Percentiles rank a stretch among this genome's conserved stretches.
Conservation (phyloP, 2,113 vertebrate species). For the Acrocephalus kingi region DNA sequence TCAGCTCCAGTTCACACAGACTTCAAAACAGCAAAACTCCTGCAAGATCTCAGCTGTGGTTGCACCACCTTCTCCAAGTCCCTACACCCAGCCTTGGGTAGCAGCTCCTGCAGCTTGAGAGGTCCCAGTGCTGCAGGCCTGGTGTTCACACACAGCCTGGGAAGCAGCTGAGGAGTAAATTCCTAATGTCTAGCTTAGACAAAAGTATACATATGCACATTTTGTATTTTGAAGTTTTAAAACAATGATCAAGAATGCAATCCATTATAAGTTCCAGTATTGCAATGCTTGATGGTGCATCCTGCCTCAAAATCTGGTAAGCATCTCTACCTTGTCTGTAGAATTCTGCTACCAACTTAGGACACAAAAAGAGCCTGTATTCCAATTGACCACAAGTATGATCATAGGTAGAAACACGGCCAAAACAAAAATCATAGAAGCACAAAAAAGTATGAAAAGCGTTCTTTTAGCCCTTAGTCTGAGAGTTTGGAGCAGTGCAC, state of each 20-base stretch:
- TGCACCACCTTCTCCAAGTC: background rate
- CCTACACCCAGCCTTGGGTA: too few relatives aligned
- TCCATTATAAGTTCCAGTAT: background rate
- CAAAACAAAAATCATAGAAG: background rate
- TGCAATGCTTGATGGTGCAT: background rate
- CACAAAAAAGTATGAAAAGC: background rate
- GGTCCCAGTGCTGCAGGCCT: background rate
- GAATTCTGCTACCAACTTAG: background rate
- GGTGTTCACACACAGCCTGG: background rate
- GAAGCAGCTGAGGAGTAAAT: background rate
- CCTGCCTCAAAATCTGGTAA: background rate
- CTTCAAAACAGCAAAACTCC: background rate
- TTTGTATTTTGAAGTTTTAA: background rate
- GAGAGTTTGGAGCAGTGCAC: background rate
- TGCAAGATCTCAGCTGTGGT: background rate
- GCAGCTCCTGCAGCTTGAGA: background rate
- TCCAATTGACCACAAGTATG: background rate
- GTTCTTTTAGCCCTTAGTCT: background rate
- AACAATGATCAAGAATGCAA: background rate
- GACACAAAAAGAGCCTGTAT: background rate
- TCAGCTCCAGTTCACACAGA: background rate
- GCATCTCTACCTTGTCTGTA: fast-evolving
- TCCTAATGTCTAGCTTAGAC: background rate
- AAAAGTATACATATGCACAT: background rate
- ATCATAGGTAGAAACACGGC: background rate